These are phyloP conservation scores for Clostera curtula DNA, from an alignment of 2,888 invertebrate genomes.

Conservation along the genomic window DNA sequence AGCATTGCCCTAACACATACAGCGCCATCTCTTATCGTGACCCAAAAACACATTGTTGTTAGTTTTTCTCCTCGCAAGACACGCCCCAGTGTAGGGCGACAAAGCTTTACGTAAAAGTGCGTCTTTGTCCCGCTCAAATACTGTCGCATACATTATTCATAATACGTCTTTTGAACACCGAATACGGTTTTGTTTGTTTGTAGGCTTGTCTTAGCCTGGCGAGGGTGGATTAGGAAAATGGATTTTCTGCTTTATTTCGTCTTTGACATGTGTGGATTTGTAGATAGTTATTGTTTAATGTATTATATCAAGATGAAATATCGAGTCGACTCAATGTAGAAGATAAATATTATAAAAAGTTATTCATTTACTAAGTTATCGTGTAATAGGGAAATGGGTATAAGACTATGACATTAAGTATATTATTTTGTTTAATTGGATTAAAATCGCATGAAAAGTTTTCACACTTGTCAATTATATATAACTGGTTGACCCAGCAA, in stretches of 20 bases:
- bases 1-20: background rate
- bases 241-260: constrained; percentile 1
- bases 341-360: too few relatives aligned
- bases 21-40: constrained; percentile 24
- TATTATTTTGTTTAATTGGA: too few relatives aligned
- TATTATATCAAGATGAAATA: background rate
- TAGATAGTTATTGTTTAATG: background rate
- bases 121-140: constrained; percentile 51
- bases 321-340: too few relatives aligned
- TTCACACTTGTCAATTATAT: too few relatives aligned
- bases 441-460: too few relatives aligned
- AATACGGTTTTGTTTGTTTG: constrained; percentile 27
- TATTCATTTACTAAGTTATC: too few relatives aligned
- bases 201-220: constrained; percentile 12
- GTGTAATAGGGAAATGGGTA: too few relatives aligned
- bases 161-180: constrained; percentile 34
- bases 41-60: constrained; percentile 18
- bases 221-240: constrained; percentile 8
- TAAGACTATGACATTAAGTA: too few relatives aligned
- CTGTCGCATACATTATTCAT: constrained; percentile 63
- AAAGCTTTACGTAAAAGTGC: constrained; percentile 46
- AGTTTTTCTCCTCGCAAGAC: constrained; percentile 29
- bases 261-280: background rate
- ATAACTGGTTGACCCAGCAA: too few relatives aligned
- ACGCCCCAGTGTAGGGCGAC: constrained; percentile 23